Percentiles rank a stretch among this genome's conserved stretches.
These are phyloP conservation scores for Magallana ariakensis DNA, from an alignment of 1,140 invertebrate species.

Conservation along the genomic window DNA sequence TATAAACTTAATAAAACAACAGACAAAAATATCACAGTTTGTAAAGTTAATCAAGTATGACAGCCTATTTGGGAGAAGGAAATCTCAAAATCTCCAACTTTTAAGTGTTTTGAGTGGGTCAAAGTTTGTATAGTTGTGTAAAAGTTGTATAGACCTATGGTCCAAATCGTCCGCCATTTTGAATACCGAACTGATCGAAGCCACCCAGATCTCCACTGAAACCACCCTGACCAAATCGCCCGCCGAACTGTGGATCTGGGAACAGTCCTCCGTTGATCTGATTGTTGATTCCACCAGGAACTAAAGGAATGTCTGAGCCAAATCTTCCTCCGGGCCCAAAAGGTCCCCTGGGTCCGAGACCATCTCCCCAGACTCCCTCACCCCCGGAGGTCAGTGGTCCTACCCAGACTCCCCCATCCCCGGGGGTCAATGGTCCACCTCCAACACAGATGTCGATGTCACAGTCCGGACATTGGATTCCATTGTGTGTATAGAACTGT, in stretches of 20 bases:
- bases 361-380: background rate
- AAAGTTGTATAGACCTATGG: no score
- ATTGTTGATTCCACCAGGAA: background rate
- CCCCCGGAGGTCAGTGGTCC: background rate
- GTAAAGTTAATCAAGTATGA: background rate
- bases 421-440: background rate
- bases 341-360: background rate
- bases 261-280: background rate
- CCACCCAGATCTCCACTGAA: background rate
- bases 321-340: background rate
- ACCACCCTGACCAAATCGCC: no score
- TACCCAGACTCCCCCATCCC: background rate
- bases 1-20: background rate
- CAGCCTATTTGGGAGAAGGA: background rate
- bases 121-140: no score
- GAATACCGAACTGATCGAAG: background rate
- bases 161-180: constrained; percentile 2
- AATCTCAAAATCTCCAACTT: background rate
- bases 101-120: background rate
- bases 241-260: background rate
- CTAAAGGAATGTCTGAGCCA: background rate
- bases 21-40: background rate
- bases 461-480: constrained; percentile 31
- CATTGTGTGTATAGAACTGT: constrained; percentile 24
- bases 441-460: constrained; percentile 23